Percentiles rank a stretch among this genome's conserved stretches.
Evolutionary conservation across 1,140 invertebrate genomes (phyloP).

Genomic region (Apis mellifera): Amel_HAv3.1 CM009943.2:7329501-7330000

Average conservation of each 20-base stretch:
- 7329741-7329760: slow-evolving; percentile 72
- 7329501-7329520: slow-evolving; percentile 11
- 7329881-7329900: slow-evolving; percentile 47
- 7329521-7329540: neutral
- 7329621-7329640: neutral
- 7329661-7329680: slow-evolving; percentile 28
- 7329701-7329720: slow-evolving; percentile 44
- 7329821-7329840: slow-evolving; percentile 43
- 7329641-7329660: neutral
- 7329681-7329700: slow-evolving; percentile 56
- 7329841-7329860: slow-evolving; percentile 48
- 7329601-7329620: neutral
- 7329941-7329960: slow-evolving; percentile 81
- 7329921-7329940: slow-evolving; percentile 72
- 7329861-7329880: slow-evolving; percentile 59
- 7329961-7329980: slow-evolving; percentile 79
- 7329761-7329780: slow-evolving; percentile 72
- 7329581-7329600: neutral
- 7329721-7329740: slow-evolving; percentile 72
- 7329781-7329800: slow-evolving; percentile 52
- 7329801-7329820: slow-evolving; percentile 53
- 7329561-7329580: neutral
- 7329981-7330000: slow-evolving; percentile 80
- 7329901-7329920: slow-evolving; percentile 48
- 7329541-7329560: neutral